phyloP scores from a whole-genome alignment of 2,113 vertebrate species.

The Ramphastos sulfuratus region DNA sequence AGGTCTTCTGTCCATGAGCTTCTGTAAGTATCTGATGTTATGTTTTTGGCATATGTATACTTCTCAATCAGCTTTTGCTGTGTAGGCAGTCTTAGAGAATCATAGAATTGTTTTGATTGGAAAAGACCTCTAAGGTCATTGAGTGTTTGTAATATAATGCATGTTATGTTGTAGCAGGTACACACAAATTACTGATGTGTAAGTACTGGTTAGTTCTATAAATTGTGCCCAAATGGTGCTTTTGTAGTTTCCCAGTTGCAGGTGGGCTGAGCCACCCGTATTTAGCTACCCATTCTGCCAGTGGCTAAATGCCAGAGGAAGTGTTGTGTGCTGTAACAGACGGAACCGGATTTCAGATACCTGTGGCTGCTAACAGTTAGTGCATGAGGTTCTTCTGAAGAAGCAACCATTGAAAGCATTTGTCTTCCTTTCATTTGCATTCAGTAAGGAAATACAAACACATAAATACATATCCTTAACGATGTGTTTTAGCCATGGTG shows the following conservation, averaged over 20 bases:
- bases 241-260: not conserved
- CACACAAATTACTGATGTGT: not conserved
- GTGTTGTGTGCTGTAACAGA: not conserved
- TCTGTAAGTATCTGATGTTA: not conserved
- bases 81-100: not conserved
- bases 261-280: not conserved
- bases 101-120: no score
- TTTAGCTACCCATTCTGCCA: not conserved
- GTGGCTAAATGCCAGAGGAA: not conserved
- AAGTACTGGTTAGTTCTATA: not conserved
- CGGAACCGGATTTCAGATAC: not conserved
- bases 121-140: not conserved
- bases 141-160: not conserved
- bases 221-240: not conserved
- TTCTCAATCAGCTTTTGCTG: not conserved
- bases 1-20: not conserved
- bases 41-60: not conserved
- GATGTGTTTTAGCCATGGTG: slow-evolving; percentile 85
- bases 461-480: slow-evolving; percentile 62
- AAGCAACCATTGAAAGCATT: not conserved
- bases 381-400: not conserved
- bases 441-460: not conserved
- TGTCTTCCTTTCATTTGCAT: not conserved
- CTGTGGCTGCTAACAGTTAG: not conserved
- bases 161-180: not conserved